These are phyloP conservation scores for Cyphomyrus plagiostoma DNA, from an alignment of 2,113 vertebrate species.

Conservation along the genomic window DNA sequence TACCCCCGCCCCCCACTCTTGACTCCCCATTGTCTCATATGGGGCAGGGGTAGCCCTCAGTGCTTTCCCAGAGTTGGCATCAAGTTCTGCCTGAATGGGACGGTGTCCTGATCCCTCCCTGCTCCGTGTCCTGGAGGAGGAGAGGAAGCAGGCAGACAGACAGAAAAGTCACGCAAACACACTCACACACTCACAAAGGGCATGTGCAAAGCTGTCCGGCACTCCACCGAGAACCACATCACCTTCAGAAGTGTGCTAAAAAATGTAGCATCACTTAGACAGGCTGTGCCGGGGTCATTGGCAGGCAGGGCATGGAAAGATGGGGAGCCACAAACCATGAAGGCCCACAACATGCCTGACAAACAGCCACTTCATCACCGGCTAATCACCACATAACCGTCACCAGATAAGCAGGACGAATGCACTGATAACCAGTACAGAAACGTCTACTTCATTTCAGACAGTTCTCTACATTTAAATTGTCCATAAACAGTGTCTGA, in stretches of 20 bases:
- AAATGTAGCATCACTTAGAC: neutral
- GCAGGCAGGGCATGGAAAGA: neutral
- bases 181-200: neutral
- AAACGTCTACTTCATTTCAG: neutral
- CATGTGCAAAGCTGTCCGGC: neutral
- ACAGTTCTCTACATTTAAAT: neutral
- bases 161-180: neutral
- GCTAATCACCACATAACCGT: neutral
- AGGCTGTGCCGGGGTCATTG: neutral
- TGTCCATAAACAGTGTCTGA: neutral
- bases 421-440: neutral
- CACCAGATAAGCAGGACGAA: neutral
- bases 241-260: neutral
- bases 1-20: neutral
- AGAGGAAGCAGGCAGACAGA: no score
- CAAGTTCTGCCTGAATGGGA: neutral
- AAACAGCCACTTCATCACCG: neutral
- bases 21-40: neutral
- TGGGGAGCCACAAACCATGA: neutral
- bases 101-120: neutral
- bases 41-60: neutral
- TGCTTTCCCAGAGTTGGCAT: neutral
- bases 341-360: neutral
- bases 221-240: neutral
- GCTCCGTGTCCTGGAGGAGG: neutral